Percentiles rank a stretch among this genome's conserved stretches.
Conservation (phyloP, 2,888 invertebrate genomes). For the Marronus borbonicus region DNA sequence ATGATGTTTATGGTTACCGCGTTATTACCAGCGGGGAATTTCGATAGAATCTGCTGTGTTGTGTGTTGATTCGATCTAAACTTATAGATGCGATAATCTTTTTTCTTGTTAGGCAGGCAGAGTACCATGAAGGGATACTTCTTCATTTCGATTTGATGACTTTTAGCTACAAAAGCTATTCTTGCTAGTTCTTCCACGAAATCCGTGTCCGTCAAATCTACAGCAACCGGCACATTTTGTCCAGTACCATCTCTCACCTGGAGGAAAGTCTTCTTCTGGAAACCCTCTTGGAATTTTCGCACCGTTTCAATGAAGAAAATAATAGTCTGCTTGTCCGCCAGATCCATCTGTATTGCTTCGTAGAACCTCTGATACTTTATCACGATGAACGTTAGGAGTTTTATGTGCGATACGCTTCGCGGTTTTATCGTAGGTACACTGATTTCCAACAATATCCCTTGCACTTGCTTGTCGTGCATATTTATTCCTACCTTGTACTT, state of each 20-base stretch:
- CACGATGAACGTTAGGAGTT: constrained; percentile 1
- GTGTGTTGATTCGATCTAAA: too few relatives aligned
- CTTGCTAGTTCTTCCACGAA: neutral
- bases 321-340: constrained; percentile 16
- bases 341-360: constrained; percentile 11
- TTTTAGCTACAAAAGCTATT: too few relatives aligned
- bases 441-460: too few relatives aligned
- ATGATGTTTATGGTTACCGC: too few relatives aligned
- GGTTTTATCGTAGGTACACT: too few relatives aligned
- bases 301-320: constrained; percentile 16
- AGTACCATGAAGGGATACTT: too few relatives aligned
- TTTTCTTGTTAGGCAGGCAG: too few relatives aligned
- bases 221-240: constrained; percentile 7
- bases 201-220: constrained; percentile 22
- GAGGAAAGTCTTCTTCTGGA: neutral
- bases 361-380: neutral
- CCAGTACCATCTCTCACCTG: constrained; percentile 30
- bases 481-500: neutral
- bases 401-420: neutral
- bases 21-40: too few relatives aligned
- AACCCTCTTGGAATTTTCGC: neutral
- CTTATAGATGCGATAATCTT: too few relatives aligned
- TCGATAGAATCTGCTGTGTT: too few relatives aligned
- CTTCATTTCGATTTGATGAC: too few relatives aligned
- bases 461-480: too few relatives aligned